Evolutionary conservation across 2,113 vertebrate genomes (phyloP).

Genomic region (Seriola quinqueradiata): DNA sequence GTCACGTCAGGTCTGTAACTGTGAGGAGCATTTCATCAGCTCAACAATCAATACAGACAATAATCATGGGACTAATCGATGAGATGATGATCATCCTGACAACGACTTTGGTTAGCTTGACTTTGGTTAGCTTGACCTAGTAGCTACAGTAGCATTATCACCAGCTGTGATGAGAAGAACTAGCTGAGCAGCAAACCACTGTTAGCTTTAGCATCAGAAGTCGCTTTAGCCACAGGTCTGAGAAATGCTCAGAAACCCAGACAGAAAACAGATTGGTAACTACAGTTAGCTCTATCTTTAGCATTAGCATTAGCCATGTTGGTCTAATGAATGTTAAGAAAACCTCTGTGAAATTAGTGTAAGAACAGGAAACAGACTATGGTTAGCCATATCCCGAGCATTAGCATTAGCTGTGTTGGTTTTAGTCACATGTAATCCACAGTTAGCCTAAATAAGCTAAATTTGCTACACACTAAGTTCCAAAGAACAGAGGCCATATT

Average conservation of each 20-base stretch:
- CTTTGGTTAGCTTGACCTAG: too few relatives aligned
- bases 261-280: too few relatives aligned
- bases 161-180: too few relatives aligned
- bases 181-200: too few relatives aligned
- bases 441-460: slow-evolving; percentile 1
- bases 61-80: too few relatives aligned
- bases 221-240: not conserved
- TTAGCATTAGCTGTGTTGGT: slow-evolving; percentile 7
- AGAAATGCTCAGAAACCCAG: not conserved
- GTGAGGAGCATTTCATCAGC: too few relatives aligned
- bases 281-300: not conserved
- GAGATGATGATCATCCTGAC: too few relatives aligned
- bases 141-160: too few relatives aligned
- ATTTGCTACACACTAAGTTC: not conserved
- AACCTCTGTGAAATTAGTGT: not conserved
- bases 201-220: not conserved
- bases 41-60: too few relatives aligned
- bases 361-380: not conserved
- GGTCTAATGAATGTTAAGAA: not conserved
- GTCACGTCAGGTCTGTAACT: too few relatives aligned
- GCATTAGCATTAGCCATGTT: not conserved
- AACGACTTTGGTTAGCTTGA: too few relatives aligned
- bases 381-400: not conserved
- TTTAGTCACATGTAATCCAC: not conserved
- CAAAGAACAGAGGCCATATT: too few relatives aligned